These are phyloP conservation scores for Agapetus fuscipes DNA, from an alignment of 2,888 invertebrate species.

Conservation along the genomic window DNA sequence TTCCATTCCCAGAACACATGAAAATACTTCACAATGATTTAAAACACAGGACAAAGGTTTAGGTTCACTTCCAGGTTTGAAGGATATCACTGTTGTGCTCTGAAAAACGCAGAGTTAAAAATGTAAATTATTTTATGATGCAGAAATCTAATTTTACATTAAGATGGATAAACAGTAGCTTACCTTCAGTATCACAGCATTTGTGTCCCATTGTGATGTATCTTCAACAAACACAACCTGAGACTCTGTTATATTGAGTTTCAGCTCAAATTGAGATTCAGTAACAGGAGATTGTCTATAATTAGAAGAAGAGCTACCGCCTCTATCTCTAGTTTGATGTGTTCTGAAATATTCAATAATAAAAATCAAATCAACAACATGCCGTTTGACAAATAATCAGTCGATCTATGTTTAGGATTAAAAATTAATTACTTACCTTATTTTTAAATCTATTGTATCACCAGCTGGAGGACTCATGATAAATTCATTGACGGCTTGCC, in stretches of 20 bases:
- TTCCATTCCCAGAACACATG: conserved; percentile 81
- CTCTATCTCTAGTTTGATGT: no score
- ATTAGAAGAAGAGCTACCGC: conserved; percentile 6
- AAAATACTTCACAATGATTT: conserved; percentile 87
- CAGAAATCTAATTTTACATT: background rate
- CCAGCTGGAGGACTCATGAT: conserved; percentile 47
- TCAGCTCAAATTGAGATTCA: conserved; percentile 61
- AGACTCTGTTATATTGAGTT: conserved; percentile 90
- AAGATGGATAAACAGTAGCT: no score
- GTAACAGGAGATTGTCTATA: conserved; percentile 20
- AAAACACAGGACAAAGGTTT: conserved; percentile 80
- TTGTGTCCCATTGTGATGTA: conserved; percentile 77
- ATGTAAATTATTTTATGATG: conserved; percentile 1
- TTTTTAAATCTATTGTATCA: conserved; percentile 22
- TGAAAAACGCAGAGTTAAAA: conserved; percentile 29
- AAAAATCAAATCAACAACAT: no score
- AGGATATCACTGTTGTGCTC: conserved; percentile 83
- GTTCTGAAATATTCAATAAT: no score
- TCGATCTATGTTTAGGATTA: no score
- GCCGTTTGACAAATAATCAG: no score
- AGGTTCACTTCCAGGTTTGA: conserved; percentile 56
- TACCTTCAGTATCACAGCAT: conserved; percentile 86
- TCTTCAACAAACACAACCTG: conserved; percentile 93
- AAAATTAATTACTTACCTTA: conserved; percentile 7
- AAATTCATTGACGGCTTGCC: conserved; percentile 76